phyloP scores from a whole-genome alignment of 1,140 invertebrate genomes.

The Sycophila sp. region DNA sequence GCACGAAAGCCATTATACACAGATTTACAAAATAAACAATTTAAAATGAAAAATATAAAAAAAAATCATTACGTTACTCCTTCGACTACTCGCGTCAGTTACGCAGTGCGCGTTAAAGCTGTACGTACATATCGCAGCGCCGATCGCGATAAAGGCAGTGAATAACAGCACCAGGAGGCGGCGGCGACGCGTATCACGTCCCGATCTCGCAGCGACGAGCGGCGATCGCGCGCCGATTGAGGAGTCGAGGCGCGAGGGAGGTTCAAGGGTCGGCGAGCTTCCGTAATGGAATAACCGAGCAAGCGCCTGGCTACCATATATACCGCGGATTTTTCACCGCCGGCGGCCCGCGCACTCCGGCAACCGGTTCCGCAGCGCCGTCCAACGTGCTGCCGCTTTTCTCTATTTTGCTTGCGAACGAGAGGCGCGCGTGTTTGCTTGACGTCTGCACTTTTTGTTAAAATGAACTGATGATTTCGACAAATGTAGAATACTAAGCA shows the following conservation, averaged over 20 bases:
- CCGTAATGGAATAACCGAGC: neutral
- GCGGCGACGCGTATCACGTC: too few relatives aligned
- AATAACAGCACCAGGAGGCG: too few relatives aligned
- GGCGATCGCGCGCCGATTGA: neutral
- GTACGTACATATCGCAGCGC: too few relatives aligned
- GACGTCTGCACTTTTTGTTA: too few relatives aligned
- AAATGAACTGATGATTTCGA: neutral
- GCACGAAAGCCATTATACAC: too few relatives aligned
- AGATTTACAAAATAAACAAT: too few relatives aligned
- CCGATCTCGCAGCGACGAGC: neutral
- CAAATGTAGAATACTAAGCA: too few relatives aligned
- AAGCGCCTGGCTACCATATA: neutral
- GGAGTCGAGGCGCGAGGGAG: neutral
- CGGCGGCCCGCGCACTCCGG: neutral
- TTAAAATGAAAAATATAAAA: too few relatives aligned
- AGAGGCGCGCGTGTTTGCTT: neutral
- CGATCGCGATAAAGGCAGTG: too few relatives aligned
- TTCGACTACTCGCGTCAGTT: too few relatives aligned
- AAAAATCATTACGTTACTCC: too few relatives aligned
- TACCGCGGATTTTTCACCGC: neutral
- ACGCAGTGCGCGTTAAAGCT: too few relatives aligned
- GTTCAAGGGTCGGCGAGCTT: neutral
- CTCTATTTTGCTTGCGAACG: neutral
- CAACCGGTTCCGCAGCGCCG: slow-evolving; percentile 17
- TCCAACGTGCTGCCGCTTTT: neutral